Evolutionary conservation across 2,888 invertebrate species (phyloP).

Genomic region (Proisotoma minuta): DNA sequence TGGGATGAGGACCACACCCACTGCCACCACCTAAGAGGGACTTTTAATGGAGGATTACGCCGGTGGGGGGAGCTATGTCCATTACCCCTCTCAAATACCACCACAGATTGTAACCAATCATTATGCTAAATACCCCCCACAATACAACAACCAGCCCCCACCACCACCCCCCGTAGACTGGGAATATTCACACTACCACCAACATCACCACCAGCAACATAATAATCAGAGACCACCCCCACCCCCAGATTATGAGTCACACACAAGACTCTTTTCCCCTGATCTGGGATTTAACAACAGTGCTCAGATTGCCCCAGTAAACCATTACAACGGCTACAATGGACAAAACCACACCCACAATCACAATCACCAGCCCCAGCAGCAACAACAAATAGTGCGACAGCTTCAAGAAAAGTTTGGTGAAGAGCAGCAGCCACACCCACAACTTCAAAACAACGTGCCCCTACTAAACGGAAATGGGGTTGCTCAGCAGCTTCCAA

Average conservation of each 20-base stretch:
- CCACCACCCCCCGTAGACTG: slow-evolving; percentile 10
- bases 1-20: neutral
- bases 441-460: too few species aligned
- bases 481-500: too few species aligned
- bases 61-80: slow-evolving; percentile 23
- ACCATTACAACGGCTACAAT: neutral
- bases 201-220: slow-evolving; percentile 17
- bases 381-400: slow-evolving; percentile 28
- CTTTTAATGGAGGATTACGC: slow-evolving; percentile 39
- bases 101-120: slow-evolving; percentile 38
- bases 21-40: neutral
- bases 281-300: slow-evolving; percentile 8
- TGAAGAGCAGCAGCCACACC: neutral
- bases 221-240: slow-evolving; percentile 14
- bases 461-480: too few species aligned
- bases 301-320: neutral
- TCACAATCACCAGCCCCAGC: slow-evolving; percentile 26
- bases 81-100: slow-evolving; percentile 18
- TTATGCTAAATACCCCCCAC: slow-evolving; percentile 20
- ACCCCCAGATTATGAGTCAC: neutral
- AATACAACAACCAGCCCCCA: slow-evolving; percentile 15
- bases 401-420: slow-evolving; percentile 41
- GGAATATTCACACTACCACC: slow-evolving; percentile 18
- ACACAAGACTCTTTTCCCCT: slow-evolving; percentile 1
- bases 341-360: slow-evolving; percentile 8